Evolutionary conservation across 1,140 invertebrate genomes (phyloP), one percentile per base, ranked within the genome.

Genomic region (Subanguina moxae): DNA sequence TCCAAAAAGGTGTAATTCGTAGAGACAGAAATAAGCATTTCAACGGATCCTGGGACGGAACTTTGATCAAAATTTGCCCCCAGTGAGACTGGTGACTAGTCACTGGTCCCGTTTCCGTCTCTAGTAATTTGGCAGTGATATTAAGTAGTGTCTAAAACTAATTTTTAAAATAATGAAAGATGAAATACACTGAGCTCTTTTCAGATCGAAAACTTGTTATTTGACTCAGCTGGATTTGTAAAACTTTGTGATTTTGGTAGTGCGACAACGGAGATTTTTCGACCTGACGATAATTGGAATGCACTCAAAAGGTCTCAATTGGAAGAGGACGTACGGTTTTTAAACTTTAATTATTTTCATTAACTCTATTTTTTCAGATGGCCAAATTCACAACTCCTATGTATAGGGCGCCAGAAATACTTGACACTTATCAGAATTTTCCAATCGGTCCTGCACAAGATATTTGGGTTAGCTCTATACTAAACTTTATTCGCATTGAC

Each of bases 241-340:
- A 98, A 98, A 84, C 84, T 99, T 57, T 98, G 96, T 86, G 96
- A 99, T 86, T 98, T 99, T 88, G 96, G 96, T 0, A 97, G 93
- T 78, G 89, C 93, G 0, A 95, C 92, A 28, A 90, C 88, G 21
- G 89, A 92, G 80, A 86, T 89, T 38, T 90, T 89, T 83, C 80
- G 87, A 61, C 92, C 93, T 23, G 90, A 94, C 82, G 86, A 89
- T 25, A 88, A 89, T 43, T 98, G 95, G 95, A 90, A 89, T 78
- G 90, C 91, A 57, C 90, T 91, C 77, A 90, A 94, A 85, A 87
- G 94, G 76, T 90, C 90, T 70, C 87, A 90, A 79, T 85, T 98
- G 15, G 95, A 98, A 86, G 96, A 99, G 86, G 90, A 91, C 86
- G 90, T 91, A 84, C 32, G 32, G 86, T 84, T 80, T 58, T 11